These are phyloP conservation scores for Philereme vetulata DNA, from an alignment of 2,888 invertebrate species.

Conservation along the genomic window DNA sequence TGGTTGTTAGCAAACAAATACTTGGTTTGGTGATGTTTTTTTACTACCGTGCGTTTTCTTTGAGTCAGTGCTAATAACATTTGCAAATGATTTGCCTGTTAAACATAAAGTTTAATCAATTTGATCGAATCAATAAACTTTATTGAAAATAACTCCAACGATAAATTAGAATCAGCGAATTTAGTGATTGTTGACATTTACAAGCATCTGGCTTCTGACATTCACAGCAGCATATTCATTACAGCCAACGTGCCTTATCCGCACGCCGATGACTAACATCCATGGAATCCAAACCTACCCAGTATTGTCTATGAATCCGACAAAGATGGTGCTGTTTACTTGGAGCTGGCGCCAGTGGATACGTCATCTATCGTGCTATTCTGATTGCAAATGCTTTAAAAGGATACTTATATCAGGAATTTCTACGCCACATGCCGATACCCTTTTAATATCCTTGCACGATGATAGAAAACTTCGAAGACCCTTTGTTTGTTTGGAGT, in stretches of 20 bases:
- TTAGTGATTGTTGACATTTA: conserved; percentile 1
- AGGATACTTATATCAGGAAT: conserved; percentile 29
- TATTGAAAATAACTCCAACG: no score
- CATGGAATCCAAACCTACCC: conserved; percentile 49
- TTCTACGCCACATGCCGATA: conserved; percentile 25
- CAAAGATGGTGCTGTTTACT: conserved; percentile 43
- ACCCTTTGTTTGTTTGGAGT: conserved; percentile 22
- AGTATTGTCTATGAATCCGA: conserved; percentile 47
- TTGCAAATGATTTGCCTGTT: no score
- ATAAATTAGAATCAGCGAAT: not conserved
- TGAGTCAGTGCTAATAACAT: no score
- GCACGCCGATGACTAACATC: conserved; percentile 55
- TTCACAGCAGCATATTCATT: conserved; percentile 40
- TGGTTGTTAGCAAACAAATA: no score
- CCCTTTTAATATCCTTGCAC: conserved; percentile 20
- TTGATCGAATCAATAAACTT: no score
- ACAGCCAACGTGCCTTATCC: conserved; percentile 52
- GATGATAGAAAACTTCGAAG: conserved; percentile 13
- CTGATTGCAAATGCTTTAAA: conserved; percentile 33
- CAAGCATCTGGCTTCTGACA: conserved; percentile 14
- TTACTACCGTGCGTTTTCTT: no score
- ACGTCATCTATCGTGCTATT: conserved; percentile 34
- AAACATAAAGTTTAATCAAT: no score
- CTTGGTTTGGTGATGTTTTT: no score
- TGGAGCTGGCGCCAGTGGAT: conserved; percentile 51